Evolutionary conservation across 2,113 vertebrate species (phyloP).

Genomic region (Arizona elegans): DNA sequence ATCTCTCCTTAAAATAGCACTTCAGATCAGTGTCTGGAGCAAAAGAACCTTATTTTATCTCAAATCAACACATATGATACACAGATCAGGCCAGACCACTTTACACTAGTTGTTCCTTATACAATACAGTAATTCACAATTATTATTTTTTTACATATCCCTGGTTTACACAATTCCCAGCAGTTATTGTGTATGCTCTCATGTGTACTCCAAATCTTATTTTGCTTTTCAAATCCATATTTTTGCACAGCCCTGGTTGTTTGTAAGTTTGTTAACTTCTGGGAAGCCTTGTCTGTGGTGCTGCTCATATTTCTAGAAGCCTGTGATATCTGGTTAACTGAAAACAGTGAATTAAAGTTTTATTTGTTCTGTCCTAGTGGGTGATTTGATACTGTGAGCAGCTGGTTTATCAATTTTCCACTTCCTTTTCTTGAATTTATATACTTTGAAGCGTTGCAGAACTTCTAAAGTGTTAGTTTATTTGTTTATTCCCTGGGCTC

Average conservation of each 20-base stretch:
- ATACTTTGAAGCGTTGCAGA: accelerated
- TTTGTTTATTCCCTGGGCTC: neutral
- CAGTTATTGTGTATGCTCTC: neutral
- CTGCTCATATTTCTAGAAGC: neutral
- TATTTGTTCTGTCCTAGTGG: accelerated
- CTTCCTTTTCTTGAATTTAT: neutral
- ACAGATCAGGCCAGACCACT: neutral
- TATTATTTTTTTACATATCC: neutral
- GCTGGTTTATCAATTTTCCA: accelerated
- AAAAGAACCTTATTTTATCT: neutral
- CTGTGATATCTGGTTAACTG: neutral
- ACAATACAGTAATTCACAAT: neutral
- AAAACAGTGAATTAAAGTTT: accelerated
- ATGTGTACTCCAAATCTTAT: neutral
- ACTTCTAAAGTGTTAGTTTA: neutral
- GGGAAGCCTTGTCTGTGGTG: accelerated
- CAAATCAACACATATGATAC: neutral
- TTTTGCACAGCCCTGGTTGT: neutral
- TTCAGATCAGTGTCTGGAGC: neutral
- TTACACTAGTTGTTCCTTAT: neutral
- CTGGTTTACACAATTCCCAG: neutral
- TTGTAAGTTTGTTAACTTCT: accelerated
- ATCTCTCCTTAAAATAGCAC: neutral
- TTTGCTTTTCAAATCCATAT: neutral
- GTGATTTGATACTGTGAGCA: neutral